Evolutionary conservation across 2,113 vertebrate species (phyloP).

Genomic region (Xiphias gladius): DNA sequence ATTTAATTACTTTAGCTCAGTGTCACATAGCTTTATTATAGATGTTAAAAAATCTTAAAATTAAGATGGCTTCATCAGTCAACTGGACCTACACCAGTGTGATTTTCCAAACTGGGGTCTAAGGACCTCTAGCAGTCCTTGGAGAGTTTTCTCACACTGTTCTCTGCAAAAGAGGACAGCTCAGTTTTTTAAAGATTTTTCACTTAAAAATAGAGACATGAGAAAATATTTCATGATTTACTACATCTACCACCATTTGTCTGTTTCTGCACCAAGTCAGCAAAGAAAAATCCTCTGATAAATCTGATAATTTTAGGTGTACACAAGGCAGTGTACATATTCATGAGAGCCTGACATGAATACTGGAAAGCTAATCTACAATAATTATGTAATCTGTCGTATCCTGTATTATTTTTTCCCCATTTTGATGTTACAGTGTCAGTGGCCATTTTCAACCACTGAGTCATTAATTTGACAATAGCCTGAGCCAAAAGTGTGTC

Average conservation of each 20-base stretch:
- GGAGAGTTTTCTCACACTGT: constrained; percentile 16
- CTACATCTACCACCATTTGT: not conserved
- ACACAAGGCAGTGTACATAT: constrained; percentile 1
- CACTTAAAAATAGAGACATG: not conserved
- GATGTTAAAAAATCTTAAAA: too few species aligned
- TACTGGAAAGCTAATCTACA: not conserved
- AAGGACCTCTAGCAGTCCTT: constrained; percentile 76
- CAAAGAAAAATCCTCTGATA: not conserved
- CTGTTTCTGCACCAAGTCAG: constrained; percentile 6
- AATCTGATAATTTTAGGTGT: not conserved
- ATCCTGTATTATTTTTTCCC: too few species aligned
- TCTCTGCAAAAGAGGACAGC: not conserved
- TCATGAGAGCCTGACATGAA: not conserved
- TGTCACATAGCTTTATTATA: not conserved
- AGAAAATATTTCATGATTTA: not conserved
- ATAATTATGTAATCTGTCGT: not conserved
- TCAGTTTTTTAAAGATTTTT: not conserved
- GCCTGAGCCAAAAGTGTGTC: constrained; percentile 55
- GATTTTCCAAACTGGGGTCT: constrained; percentile 34
- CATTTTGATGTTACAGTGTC: not conserved
- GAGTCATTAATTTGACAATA: constrained; percentile 15
- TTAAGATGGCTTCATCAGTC: not conserved
- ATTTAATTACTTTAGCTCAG: not conserved
- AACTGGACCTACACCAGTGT: not conserved
- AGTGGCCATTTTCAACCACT: not conserved